Base-by-base conservation (phyloP, 2,888 invertebrate species). In the Torymus aiolomorphi region DNA sequence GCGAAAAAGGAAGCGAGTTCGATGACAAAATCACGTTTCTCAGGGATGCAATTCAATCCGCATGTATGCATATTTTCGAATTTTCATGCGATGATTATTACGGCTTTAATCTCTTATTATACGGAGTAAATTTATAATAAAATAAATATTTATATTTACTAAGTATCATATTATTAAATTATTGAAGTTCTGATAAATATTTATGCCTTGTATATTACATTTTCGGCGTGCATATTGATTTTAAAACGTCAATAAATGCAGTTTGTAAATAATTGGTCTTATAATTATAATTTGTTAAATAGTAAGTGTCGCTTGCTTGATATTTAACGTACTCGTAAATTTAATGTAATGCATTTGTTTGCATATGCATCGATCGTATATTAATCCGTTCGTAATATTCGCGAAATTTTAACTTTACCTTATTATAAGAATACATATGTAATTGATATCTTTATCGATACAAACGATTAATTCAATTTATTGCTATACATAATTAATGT, bases 81-180 rank as follows among this genome's bases (percentile, higher is more conserved):
- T 31, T 5, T 31, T 31, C 31, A 5, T 31, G 31, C 31, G 31
- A 3, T 31, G 31, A 1, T 31, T 31, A 31, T 31, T 31, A 31
- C 31, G 0, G 31, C 31, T 3, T 5, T 31, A 31, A 31, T 31
- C 31, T 31, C 24, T 18, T 54, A 54, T 14, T 56, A 57, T 61
- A 24, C 61, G 16, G 42, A 71, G 49, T 20, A 5, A 13, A 61
- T 71, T 14, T 12, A 31, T 31, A 16, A 3, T 42, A 16, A 16
- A 56, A 56, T 73, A 16, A 73, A 73, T 63, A 63, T 54, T 62
- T 72, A 62, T 62, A 49, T 31, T n/a, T 42, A 20, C 42, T 63
- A 63, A n/a, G 5, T 31, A n/a, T 4, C 31, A 56, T 1, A 18
- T 20, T 52, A 72, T 72, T 62, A 24, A 62, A 70, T 70, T 72